Conservation (phyloP, 92 coral and sea anemone species). For the Porites lobata region DNA sequence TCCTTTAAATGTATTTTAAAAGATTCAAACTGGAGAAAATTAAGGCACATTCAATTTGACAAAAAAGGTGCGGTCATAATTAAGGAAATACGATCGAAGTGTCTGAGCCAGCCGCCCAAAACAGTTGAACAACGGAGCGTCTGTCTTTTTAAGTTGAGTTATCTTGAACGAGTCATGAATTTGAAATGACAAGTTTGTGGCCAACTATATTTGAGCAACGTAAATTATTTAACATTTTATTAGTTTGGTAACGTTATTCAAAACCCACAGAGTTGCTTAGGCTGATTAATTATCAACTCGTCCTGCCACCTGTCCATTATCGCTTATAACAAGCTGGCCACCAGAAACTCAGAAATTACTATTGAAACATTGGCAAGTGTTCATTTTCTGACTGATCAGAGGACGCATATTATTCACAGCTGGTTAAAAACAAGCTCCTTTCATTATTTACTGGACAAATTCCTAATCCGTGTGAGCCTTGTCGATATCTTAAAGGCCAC, state of each 20-base stretch:
- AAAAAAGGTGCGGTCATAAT: no score
- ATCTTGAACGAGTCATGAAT: neutral
- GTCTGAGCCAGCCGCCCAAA: neutral
- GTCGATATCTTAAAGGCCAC: neutral
- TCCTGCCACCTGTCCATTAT: constrained; percentile 24
- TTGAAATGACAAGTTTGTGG: constrained; percentile 9
- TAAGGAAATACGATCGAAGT: no score
- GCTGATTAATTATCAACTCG: neutral
- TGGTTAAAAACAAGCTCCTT: constrained; percentile 31
- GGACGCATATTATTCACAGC: neutral
- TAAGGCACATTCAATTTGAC: no score
- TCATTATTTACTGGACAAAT: constrained; percentile 9
- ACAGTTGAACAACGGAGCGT: neutral
- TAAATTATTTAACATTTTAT: constrained; percentile 15
- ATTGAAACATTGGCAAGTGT: constrained; percentile 40
- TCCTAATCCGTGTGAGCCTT: neutral
- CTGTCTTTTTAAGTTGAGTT: neutral
- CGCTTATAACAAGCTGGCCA: constrained; percentile 31
- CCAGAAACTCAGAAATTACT: constrained; percentile 18
- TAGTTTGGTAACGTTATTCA: neutral
- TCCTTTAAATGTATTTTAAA: no score
- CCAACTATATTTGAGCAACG: neutral
- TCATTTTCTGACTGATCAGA: constrained; percentile 33
- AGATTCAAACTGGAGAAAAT: no score
- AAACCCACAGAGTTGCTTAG: neutral